These are phyloP conservation scores for Coreius guichenoti DNA, from an alignment of 2,797 vertebrate genomes.

Conservation along the genomic window DNA sequence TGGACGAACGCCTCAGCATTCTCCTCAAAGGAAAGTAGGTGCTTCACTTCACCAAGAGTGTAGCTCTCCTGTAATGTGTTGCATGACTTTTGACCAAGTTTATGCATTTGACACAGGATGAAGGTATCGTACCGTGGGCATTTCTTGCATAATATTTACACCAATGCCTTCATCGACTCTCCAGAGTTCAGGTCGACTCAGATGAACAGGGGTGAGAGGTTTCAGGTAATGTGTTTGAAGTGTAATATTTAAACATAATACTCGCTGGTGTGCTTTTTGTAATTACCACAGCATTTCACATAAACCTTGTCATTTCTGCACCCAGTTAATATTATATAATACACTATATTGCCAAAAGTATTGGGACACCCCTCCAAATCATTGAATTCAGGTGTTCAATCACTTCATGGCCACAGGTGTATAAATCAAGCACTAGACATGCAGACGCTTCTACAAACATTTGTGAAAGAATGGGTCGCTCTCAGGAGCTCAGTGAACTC, in stretches of 20 bases:
- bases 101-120: conserved; percentile 83
- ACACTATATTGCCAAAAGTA: too few relatives aligned
- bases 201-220: conserved; percentile 94
- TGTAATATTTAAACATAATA: neutral
- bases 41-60: neutral
- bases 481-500: too few relatives aligned
- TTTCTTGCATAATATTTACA: conserved; percentile 99
- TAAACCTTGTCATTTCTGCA: too few relatives aligned
- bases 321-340: too few relatives aligned
- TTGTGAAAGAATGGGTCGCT: too few relatives aligned
- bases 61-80: neutral
- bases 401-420: too few relatives aligned
- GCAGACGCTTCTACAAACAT: too few relatives aligned
- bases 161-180: conserved; percentile 97
- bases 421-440: too few relatives aligned
- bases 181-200: conserved; percentile 97
- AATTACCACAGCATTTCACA: neutral
- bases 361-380: too few relatives aligned
- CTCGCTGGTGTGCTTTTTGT: neutral
- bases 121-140: conserved; percentile 97
- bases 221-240: conserved; percentile 84
- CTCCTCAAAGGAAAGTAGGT: conserved; percentile 97
- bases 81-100: neutral
- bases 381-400: too few relatives aligned
- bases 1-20: conserved; percentile 95